A percentile compares a stretch with the other conserved stretches of the same genome.
Evolutionary conservation across 2,888 invertebrate genomes (phyloP).

Genomic region (Patella ulyssiponensis): DNA sequence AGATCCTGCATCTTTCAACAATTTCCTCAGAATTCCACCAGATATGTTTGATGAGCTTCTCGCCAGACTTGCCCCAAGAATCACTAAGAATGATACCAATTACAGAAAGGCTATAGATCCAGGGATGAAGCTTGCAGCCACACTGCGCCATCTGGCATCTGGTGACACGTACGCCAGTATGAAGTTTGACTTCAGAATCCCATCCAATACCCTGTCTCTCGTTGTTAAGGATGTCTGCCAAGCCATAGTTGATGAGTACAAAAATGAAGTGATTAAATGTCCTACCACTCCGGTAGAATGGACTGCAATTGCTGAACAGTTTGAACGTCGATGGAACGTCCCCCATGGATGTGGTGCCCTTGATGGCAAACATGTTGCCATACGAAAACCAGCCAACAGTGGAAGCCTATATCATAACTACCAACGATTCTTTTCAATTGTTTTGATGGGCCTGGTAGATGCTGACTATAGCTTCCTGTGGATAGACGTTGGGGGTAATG

Average conservation of each 20-base stretch:
- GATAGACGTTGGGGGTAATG: constrained; percentile 33
- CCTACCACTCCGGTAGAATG: constrained; percentile 38
- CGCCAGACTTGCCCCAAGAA: constrained; percentile 10
- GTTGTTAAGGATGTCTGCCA: constrained; percentile 59
- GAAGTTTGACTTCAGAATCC: constrained; percentile 60
- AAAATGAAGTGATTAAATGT: constrained; percentile 36
- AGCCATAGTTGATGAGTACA: no score
- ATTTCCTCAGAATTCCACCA: constrained; percentile 7
- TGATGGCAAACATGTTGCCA: constrained; percentile 50
- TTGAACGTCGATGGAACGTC: no score
- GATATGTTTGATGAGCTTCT: constrained; percentile 11
- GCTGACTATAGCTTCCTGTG: constrained; percentile 47
- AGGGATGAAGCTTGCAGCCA: constrained; percentile 28
- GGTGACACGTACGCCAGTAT: constrained; percentile 34
- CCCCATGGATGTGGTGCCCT: no score
- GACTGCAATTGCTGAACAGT: no score
- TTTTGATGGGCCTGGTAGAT: constrained; percentile 45
- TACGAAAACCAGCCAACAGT: constrained; percentile 34
- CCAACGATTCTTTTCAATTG: constrained; percentile 41
- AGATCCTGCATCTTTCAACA: constrained; percentile 12
- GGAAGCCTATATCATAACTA: constrained; percentile 46
- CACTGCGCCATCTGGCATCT: constrained; percentile 3
- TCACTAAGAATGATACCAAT: constrained; percentile 23
- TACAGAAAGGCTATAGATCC: constrained; percentile 25
- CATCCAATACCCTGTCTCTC: constrained; percentile 55